These are phyloP conservation scores for Pachyseris speciosa DNA, from an alignment of 64 coral and sea anemone genomes.

Conservation along the genomic window DNA sequence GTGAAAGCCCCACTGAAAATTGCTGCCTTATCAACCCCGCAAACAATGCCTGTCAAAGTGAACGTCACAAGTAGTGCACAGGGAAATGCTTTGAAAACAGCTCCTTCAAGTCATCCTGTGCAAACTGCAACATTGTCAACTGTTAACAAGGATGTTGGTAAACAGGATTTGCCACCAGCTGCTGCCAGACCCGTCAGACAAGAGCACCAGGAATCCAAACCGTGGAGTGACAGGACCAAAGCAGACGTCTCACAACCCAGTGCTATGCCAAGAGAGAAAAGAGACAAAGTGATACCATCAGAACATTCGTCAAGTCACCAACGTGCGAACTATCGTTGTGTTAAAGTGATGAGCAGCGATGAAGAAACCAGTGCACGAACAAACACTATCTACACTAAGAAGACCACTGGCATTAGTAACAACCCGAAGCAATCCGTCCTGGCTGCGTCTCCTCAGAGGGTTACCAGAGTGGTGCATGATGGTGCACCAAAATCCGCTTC, in stretches of 20 bases:
- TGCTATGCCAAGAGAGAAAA: not conserved
- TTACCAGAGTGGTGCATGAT: not conserved
- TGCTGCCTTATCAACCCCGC: not conserved
- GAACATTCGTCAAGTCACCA: not conserved
- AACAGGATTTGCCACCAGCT: not conserved
- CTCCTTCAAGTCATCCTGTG: not conserved
- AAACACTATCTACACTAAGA: constrained; percentile 19
- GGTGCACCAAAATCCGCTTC: not conserved
- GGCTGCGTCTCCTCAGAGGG: constrained; percentile 3
- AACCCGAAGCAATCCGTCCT: not conserved
- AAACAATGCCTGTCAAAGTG: not conserved
- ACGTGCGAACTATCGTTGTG: not conserved
- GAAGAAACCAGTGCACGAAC: constrained; percentile 19
- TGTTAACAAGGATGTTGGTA: not conserved
- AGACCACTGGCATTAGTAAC: not conserved
- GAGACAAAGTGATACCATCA: not conserved
- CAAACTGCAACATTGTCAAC: not conserved
- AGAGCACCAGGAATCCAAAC: not conserved
- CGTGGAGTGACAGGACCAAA: not conserved
- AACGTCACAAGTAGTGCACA: not conserved
- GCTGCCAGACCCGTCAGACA: not conserved
- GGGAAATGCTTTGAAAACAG: not conserved
- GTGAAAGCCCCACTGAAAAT: not conserved
- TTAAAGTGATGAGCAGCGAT: not conserved
- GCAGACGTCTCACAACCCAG: not conserved